Conservation (phyloP, 2,797 vertebrate species). For the Enoplosus armatus region DNA sequence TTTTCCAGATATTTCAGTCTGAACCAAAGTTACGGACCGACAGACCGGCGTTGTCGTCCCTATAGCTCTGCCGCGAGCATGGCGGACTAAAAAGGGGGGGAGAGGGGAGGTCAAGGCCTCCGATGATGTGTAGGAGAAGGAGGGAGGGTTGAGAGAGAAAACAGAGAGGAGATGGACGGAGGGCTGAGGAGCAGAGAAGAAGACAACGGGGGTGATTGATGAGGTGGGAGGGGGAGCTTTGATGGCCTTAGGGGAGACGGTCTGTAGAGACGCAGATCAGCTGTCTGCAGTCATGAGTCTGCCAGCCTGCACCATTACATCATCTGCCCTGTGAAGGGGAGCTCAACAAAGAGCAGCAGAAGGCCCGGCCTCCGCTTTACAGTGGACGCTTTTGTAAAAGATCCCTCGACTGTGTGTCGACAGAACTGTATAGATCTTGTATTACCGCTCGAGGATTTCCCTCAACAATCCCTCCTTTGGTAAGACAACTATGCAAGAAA, state of each 20-base stretch:
- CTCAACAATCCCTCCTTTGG: slow-evolving; percentile 37
- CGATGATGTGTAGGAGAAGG: background rate
- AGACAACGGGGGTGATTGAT: slow-evolving; percentile 57
- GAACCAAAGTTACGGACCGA: background rate
- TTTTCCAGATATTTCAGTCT: background rate
- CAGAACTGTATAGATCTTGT: slow-evolving; percentile 15
- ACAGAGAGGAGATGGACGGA: background rate
- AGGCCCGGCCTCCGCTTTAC: slow-evolving; percentile 8
- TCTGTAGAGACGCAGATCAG: slow-evolving; percentile 69
- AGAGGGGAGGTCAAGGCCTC: background rate
- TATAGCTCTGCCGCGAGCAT: background rate
- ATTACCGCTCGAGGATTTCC: slow-evolving; percentile 18
- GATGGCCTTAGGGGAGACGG: slow-evolving; percentile 42
- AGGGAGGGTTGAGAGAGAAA: slow-evolving; percentile 9
- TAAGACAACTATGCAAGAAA: slow-evolving; percentile 30
- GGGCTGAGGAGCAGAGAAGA: slow-evolving; percentile 5
- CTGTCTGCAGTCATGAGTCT: slow-evolving; percentile 74
- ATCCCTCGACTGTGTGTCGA: slow-evolving; percentile 2
- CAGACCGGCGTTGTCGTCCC: no score
- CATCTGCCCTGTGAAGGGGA: slow-evolving; percentile 49
- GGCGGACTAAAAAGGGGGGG: background rate
- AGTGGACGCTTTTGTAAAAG: slow-evolving; percentile 55
- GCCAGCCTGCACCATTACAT: slow-evolving; percentile 65
- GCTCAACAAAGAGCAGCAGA: slow-evolving; percentile 51
- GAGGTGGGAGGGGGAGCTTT: slow-evolving; percentile 27